Evolutionary conservation across 2,113 vertebrate genomes (phyloP), one percentile per base, ranked within the genome.

Genomic region (Pelobates fuscus): DNA sequence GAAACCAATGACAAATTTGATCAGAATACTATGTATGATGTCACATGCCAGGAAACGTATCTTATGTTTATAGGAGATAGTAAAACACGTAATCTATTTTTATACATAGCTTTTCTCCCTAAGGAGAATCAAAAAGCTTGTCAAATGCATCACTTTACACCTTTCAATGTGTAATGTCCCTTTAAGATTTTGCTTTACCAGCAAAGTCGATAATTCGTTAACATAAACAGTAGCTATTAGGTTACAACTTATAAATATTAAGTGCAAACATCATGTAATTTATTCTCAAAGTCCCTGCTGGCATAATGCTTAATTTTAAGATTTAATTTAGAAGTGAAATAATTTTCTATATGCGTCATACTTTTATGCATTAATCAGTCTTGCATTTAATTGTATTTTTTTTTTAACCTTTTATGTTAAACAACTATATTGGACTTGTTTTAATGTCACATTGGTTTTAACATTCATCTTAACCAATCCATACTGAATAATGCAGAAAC

Each of bases 391-490:
- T 61, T 29, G 14, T 23, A 25, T 49, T 29, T 46, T 10, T 32
- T 37, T 54, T 61, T 37, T 25, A 64, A 63, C 43, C 18, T 52
- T 62, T 54, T 5, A 8, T 52, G 20, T 24, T 20, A 11, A 7
- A 60, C 2, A 60, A 11, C 17, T 20, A 26, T 59, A 25, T 70
- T 12, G 57, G 30, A 23, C 52, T 55, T 41, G 15, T 25, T 57
- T 70, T 32, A 26, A 74, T 37, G 61, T 26, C 3, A 25, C 12
- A 6, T 59, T 3, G 23, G 20, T 37, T 25, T 32, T 41, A 25
- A 2, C 12, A 73, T 73, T 55, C 61, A 73, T 65, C 71, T 18
- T 55, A 55, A 57, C 46, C 24, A 55, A 65, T 55, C 71, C 60
- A 72, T 64, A 64, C 20, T 2, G 37, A 12, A 64, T n/a, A n/a